Evolutionary conservation across 2,797 vertebrate species (phyloP), one percentile per base, ranked within the genome.

Genomic region (Cyprinodon diabolis): DNA sequence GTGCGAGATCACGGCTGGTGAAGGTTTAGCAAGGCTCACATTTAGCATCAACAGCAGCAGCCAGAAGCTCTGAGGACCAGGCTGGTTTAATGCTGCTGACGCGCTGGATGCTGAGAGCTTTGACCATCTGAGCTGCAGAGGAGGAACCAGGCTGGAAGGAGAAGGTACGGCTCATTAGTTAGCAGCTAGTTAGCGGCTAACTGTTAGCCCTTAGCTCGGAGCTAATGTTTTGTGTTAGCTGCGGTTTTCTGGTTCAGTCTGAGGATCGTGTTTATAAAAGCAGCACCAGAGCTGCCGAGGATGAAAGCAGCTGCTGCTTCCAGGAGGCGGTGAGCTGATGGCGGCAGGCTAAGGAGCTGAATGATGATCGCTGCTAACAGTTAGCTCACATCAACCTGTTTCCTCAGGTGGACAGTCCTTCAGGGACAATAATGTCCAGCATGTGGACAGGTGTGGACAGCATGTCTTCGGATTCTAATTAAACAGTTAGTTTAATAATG

Each of bases 11-110:
- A 74, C 71, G 80, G 75, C 68, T 82, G 85, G 88, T 76, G 74
- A 77, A 81, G 80, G 79, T 91, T 87, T 69, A 90, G 92, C 89
- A 90, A 91, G 87, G 88, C 89, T 90, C 91, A 91, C 78, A 89
- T 87, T 93, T 91, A 91, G 90, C 90, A 91, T 86, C 90, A 89
- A 91, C 87, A 89, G 91, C 88, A 71, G 1, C 69, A 89, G 79
- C 90, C 90, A 83, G 89, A 86, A 87, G 75, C 87, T 75, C 75
- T 68, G 57, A 72, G 54, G 81, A 69, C 76, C 60, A 83, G 68
- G 74, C 57, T 78, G 17, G 6, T 75, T 52, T 68, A 43, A 82
- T 49, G 19, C 47, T 69, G 67, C 65, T 8, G 75, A 62, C 76
- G n/a, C 70, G 45, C 62, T 55, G 40, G n/a, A 51, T 7, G 57